Percentiles rank a stretch among this genome's conserved stretches.
Evolutionary conservation across 2,888 invertebrate genomes (phyloP).

Genomic region (Prenolepis imparis): DNA sequence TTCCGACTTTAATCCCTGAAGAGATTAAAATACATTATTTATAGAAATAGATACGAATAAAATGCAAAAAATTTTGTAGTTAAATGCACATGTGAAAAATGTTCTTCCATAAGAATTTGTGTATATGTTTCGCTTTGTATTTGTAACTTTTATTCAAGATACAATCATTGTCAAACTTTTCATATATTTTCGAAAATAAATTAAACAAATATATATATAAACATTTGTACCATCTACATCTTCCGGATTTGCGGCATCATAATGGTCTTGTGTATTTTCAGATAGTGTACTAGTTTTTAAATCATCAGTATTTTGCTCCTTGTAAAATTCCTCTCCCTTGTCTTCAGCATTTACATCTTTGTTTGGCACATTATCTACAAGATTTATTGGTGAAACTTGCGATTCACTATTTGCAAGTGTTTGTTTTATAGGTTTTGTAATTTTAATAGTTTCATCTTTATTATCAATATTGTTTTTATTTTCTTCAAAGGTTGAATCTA

Average conservation of each 20-base stretch:
- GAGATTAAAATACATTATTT: neutral
- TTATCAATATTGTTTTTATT: neutral
- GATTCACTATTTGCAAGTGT: neutral
- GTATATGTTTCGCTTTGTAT: neutral
- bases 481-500: neutral
- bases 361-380: neutral
- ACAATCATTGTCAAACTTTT: neutral
- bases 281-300: slow-evolving; percentile 60
- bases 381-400: neutral
- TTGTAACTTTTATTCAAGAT: neutral
- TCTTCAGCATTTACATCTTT: neutral
- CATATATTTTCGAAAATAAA: neutral
- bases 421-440: neutral
- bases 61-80: neutral
- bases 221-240: slow-evolving; percentile 36
- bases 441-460: neutral
- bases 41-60: neutral
- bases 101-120: neutral
- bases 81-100: neutral
- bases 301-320: slow-evolving; percentile 2
- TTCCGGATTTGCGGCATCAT: slow-evolving; percentile 47
- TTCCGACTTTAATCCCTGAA: no score
- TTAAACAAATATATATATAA: slow-evolving; percentile 1
- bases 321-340: neutral
- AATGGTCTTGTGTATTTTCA: slow-evolving; percentile 65